phyloP scores from a whole-genome alignment of 2,797 vertebrate genomes.

The Oreochromis mossambicus region DNA sequence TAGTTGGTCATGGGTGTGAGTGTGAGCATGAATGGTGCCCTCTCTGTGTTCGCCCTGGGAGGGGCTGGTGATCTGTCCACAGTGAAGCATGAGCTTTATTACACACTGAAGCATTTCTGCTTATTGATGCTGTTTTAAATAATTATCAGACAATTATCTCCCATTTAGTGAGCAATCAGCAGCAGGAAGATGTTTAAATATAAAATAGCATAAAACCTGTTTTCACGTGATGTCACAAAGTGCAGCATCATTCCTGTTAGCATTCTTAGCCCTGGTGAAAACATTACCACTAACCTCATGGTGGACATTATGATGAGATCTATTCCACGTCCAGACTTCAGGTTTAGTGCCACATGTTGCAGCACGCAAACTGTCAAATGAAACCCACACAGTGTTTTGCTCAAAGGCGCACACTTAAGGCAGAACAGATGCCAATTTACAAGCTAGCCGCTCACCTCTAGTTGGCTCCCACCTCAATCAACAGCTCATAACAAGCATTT shows the following conservation, averaged over 20 bases:
- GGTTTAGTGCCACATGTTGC: neutral
- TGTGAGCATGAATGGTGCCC: neutral
- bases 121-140: neutral
- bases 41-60: neutral
- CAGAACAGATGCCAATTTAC: neutral
- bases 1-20: neutral
- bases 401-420: neutral
- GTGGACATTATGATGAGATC: neutral
- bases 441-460: neutral
- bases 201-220: neutral
- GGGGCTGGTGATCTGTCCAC: neutral
- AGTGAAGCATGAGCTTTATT: neutral
- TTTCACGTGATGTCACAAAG: neutral
- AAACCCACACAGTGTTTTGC: neutral
- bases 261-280: neutral
- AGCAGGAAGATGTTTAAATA: neutral
- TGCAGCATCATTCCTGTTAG: rapidly evolving
- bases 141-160: rapidly evolving
- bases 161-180: neutral
- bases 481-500: neutral
- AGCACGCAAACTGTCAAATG: neutral
- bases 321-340: neutral
- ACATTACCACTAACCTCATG: neutral
- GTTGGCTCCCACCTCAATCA: neutral
- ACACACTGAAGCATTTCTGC: neutral